Percentiles rank a stretch among this genome's conserved stretches.
phyloP scores from a whole-genome alignment of 2,888 invertebrate species.

The Aethes cnicana region DNA sequence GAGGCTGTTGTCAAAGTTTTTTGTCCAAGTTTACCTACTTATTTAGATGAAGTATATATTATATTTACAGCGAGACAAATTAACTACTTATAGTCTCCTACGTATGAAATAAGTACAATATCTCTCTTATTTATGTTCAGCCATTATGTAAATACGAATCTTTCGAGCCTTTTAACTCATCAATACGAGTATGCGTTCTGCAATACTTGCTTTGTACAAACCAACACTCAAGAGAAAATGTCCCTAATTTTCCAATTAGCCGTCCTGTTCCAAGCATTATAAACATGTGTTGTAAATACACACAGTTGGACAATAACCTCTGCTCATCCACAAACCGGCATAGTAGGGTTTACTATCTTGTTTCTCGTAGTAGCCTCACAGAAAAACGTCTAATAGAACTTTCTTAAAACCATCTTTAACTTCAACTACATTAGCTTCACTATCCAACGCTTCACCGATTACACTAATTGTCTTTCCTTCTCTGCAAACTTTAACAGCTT shows the following conservation, averaged over 20 bases:
- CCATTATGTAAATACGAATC: too few species aligned
- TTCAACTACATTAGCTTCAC: background rate
- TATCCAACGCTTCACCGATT: background rate
- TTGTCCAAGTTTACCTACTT: too few species aligned
- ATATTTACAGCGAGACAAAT: too few species aligned
- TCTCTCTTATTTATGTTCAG: too few species aligned
- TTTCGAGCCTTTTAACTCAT: too few species aligned
- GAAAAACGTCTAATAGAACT: background rate
- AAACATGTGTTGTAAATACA: constrained; percentile 31
- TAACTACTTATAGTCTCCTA: too few species aligned
- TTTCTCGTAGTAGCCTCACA: constrained; percentile 33
- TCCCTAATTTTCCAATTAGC: constrained; percentile 21
- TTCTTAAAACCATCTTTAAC: background rate
- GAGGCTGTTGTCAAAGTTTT: too few species aligned
- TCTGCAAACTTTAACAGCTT: background rate
- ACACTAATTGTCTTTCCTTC: background rate
- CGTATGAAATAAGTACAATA: too few species aligned
- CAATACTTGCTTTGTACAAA: background rate
- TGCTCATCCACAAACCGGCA: constrained; percentile 42
- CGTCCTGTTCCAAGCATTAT: constrained; percentile 5
- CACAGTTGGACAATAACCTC: constrained; percentile 42
- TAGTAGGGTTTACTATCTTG: constrained; percentile 45
- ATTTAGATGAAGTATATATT: too few species aligned
- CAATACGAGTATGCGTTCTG: too few species aligned
- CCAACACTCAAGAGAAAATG: background rate